Evolutionary conservation across 2,113 vertebrate species (phyloP), one percentile per base, ranked within the genome.

Genomic region (Tinamus guttatus): DNA sequence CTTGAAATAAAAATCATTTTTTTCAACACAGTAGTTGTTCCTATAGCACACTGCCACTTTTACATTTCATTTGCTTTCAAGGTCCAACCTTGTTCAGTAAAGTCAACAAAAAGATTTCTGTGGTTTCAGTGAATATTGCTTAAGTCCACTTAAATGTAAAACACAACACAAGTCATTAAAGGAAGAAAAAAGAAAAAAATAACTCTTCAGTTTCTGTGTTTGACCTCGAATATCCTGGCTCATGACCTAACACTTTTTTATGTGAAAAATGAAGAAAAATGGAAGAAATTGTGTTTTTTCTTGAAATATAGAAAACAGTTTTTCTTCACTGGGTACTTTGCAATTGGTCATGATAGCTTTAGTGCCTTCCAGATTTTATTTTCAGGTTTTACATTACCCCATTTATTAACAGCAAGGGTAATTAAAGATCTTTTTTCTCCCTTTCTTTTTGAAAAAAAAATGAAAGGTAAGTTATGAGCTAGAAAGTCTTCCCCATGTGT

Each of bases 351-450:
- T 76, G 11, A 18, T 51, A 3, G 4, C 32, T 21, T 51, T 63
- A 64, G 1, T 1, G 3, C 3, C 11, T 4, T 38, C 9, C 47
- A 68, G 10, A 27, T 71, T 65, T 84, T 63, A 16, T 64, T 74
- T 69, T 34, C 25, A 27, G 18, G 36, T 27, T 71, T 38, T 60
- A n/a, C 2, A 36, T 34, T 0, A 0, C 27, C 4, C 0, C 2
- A 28, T 56, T 88, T 77, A 25, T 70, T 83, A 81, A 49, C 12
- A 14, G 4, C 4, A 79, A 19, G 5, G 4, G 43, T 52, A 25
- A 0, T 1, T 38, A 24, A 81, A 41, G 5, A 47, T 41, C n/a
- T 2, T 18, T 52, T 5, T 47, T 20, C 2, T 58, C 6, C 7
- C 67, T 77, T 85, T 13, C 3, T 32, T 80, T 85, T 65, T 83